Percentiles rank a stretch among this genome's conserved stretches.
Conservation (phyloP, 2,113 vertebrate species). For the Tragelaphus imberbis region DNA sequence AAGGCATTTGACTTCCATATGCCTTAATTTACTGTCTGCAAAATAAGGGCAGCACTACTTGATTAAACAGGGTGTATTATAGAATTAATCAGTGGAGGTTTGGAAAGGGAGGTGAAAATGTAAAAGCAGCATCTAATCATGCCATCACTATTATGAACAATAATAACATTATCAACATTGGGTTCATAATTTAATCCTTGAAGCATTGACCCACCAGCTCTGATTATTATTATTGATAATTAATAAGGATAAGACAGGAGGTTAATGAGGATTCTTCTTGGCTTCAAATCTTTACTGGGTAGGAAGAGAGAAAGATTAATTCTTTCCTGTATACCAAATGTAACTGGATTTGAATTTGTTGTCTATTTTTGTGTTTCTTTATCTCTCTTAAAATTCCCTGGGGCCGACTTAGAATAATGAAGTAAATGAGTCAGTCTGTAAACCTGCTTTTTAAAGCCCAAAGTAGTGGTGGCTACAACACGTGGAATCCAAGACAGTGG, state of each 20-base stretch:
- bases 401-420: constrained; percentile 9
- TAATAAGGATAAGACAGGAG: constrained; percentile 34
- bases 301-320: not conserved
- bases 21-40: constrained; percentile 41
- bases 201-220: constrained; percentile 13
- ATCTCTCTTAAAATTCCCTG: constrained; percentile 21
- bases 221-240: constrained; percentile 59
- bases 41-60: constrained; percentile 22
- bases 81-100: constrained; percentile 37
- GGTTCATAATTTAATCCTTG: constrained; percentile 38
- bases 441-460: constrained; percentile 31
- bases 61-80: constrained; percentile 11
- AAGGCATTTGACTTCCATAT: not conserved
- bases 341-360: constrained; percentile 36
- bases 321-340: constrained; percentile 4
- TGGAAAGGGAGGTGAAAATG: not conserved
- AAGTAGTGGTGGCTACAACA: not conserved
- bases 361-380: constrained; percentile 49
- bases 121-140: constrained; percentile 28
- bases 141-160: constrained; percentile 23
- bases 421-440: constrained; percentile 37
- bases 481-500: not conserved
- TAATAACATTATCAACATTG: constrained; percentile 36
- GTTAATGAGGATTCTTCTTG: constrained; percentile 37
- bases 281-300: constrained; percentile 10